Evolutionary conservation across 2,113 vertebrate genomes (phyloP), one percentile per base, ranked within the genome.

Genomic region (Brienomyrus brachyistius): DNA sequence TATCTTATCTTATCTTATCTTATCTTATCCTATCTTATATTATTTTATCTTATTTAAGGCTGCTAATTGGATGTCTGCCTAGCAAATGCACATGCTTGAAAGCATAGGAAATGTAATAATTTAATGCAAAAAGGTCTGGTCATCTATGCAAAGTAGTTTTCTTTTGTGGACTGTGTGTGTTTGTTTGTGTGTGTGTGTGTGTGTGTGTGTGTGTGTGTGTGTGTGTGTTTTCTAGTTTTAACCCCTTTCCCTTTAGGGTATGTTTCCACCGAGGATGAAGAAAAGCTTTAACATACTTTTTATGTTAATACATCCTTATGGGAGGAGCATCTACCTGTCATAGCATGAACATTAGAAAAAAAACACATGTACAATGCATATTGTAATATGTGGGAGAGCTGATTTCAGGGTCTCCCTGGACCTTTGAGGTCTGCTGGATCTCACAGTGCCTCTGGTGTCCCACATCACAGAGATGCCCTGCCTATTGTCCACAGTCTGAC

Each of bases 331-430:
- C 89, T 90, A 92, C 90, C 91, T 48, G 84, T 92, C 93, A 91
- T 91, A 91, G 87, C 87, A 89, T 89, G 90, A 86, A 92, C 88
- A 94, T 87, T 47, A 87, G 94, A 10, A 89, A 94, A 94, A 92
- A 92, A 93, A 93, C 91, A 93, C 92, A 93, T 95, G 93, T 92
- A 91, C 48, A 17, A 89, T 6, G 86, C 93, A 92, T 92, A 91
- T 93, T 92, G 93, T 89, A 90, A 91, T 93, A 94, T 94, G 93
- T 91, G 88, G 88, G 90, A 92, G 91, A 94, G 88, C 94, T 93
- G 23, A 88, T 94, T 94, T 95, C 92, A 89, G 91, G 90, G 93
- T 93, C 89, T 50, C 47, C 90, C 56, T 82, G 91, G 77, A 93
- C 89, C 94, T 94, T 8, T 43, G 52, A 93, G 94, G 91, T 91